Evolutionary conservation across 2,113 vertebrate species (phyloP), one percentile per base, ranked within the genome.

Genomic region (Daboia siamensis): DNA sequence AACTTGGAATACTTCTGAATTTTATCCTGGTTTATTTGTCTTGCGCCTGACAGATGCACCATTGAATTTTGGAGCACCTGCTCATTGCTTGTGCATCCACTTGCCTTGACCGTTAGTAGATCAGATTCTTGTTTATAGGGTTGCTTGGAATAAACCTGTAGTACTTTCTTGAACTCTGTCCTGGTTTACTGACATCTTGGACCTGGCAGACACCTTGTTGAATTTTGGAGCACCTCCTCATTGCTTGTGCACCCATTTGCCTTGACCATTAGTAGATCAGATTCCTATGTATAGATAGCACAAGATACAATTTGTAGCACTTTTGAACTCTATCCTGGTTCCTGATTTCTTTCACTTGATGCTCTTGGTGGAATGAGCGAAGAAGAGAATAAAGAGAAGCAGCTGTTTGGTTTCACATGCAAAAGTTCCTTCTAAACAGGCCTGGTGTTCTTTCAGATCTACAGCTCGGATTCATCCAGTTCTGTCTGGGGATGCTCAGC

Each of bases 401-500:
- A 13, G 11, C 4, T 7, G 29, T 7, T 74, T 69, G 1, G 26
- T 54, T 11, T 5, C 11, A 6, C 13, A 91, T 86, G 11, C 48
- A 91, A 8, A 7, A 46, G 92, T 93, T 23, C 85, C 26, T 29
- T 55, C 15, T 92, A 91, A n/a, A 51, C 95, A 94, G 51, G 91
- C 80, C 86, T 55, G 84, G 64, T 21, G 95, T 95, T 94, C 15
- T 97, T 97, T 84, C 95, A 98, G 98, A 90, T 96, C 92, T 99
- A 98, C 95, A 96, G 91, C 61, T 98, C 98, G 21, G 95, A 96
- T 0, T 74, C 95, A 80, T 97, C 97, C 95, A 99, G 99, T 96
- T 97, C 97, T 6, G 96, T 98, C 91, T 99, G 99, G 99, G 99
- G 98, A 13, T 97, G 93, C 94, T 93, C 97, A 21, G 96, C 97